Conservation (phyloP, 2,113 vertebrate genomes). For the Trematomus loennbergii region DNA sequence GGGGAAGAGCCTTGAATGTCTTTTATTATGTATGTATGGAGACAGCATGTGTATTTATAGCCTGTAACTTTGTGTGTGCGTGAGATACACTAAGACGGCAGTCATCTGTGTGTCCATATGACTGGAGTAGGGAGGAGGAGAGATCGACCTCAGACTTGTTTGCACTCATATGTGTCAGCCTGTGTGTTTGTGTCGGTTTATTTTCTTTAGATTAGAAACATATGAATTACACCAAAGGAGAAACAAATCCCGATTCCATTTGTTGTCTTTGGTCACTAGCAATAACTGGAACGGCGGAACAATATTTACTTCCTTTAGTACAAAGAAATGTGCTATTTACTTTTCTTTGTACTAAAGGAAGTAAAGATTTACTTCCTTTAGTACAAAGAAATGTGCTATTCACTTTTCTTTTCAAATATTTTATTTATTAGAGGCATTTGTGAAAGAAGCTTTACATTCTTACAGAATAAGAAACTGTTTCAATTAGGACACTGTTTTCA, state of each 20-base stretch:
- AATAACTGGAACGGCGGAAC: not conserved
- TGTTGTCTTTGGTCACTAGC: not conserved
- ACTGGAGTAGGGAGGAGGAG: conserved; percentile 34
- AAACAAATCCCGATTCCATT: not conserved
- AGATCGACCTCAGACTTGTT: conserved; percentile 63
- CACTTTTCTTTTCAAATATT: not conserved
- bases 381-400: not conserved
- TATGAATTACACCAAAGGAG: conserved; percentile 4
- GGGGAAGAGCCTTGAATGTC: conserved; percentile 4
- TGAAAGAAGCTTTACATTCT: not conserved
- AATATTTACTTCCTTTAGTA: not conserved
- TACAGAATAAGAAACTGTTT: not conserved
- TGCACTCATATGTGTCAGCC: conserved; percentile 30
- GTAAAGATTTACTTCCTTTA: not conserved
- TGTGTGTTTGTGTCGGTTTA: conserved; percentile 7
- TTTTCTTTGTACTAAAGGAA: no score
- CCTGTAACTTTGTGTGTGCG: not conserved
- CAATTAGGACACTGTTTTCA: not conserved
- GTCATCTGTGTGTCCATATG: conserved; percentile 72
- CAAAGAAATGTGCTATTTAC: not conserved
- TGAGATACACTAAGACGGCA: conserved; percentile 44
- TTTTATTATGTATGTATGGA: conserved; percentile 68
- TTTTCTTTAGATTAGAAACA: not conserved
- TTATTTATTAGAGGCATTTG: not conserved
- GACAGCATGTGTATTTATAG: not conserved